Percentiles rank a stretch among this genome's conserved stretches.
Evolutionary conservation across 1,140 invertebrate genomes (phyloP).

Genomic region (Ridgeia piscesae): DNA sequence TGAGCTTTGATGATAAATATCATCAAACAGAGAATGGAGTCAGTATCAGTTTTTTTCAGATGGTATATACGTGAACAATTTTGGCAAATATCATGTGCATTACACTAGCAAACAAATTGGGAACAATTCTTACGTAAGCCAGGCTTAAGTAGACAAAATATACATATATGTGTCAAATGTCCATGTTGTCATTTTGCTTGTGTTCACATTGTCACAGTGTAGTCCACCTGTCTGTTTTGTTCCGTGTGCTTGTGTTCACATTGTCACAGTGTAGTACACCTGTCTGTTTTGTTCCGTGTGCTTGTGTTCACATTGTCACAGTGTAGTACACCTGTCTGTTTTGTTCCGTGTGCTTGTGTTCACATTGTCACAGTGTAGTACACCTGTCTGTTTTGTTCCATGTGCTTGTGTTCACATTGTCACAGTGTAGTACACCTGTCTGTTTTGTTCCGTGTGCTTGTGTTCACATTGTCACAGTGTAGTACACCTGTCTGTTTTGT

Average conservation of each 20-base stretch:
- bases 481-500: too few species aligned
- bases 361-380: neutral
- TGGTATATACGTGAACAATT: neutral
- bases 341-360: neutral
- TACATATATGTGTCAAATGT: neutral
- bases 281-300: neutral
- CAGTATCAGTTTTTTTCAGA: neutral
- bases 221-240: neutral
- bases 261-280: neutral
- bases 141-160: neutral
- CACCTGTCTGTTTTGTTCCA: neutral
- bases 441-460: too few species aligned
- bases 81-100: neutral
- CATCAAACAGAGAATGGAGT: neutral
- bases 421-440: too few species aligned
- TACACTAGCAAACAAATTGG: neutral
- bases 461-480: too few species aligned
- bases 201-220: neutral
- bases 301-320: neutral
- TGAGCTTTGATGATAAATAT: neutral
- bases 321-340: neutral
- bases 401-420: too few species aligned
- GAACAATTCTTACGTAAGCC: neutral
- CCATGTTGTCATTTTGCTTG: neutral
- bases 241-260: neutral